Percentiles rank a stretch among this genome's conserved stretches.
phyloP scores from a whole-genome alignment of 2,888 invertebrate species.

The Scaptomyza reducta region DNA sequence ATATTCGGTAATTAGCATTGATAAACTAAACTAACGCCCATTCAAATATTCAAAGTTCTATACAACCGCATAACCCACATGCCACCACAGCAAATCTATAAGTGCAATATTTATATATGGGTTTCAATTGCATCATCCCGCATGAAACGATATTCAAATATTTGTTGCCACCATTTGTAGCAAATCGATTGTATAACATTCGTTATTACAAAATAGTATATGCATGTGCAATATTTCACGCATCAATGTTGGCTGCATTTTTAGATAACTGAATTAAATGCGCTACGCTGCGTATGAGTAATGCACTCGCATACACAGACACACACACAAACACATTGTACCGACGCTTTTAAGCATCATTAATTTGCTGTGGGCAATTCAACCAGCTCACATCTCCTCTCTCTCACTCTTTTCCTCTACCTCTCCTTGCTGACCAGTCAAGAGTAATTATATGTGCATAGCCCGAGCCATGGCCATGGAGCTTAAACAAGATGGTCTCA shows the following conservation, averaged over 20 bases:
- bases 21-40: background rate
- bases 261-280: conserved; percentile 58
- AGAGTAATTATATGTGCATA: conserved; percentile 67
- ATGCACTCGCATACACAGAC: conserved; percentile 43
- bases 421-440: conserved; percentile 26
- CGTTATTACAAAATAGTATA: conserved; percentile 14
- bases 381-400: background rate
- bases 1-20: background rate
- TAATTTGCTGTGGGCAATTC: conserved; percentile 59
- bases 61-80: conserved; percentile 13
- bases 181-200: conserved; percentile 10
- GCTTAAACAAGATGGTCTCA: conserved; percentile 25
- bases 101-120: background rate
- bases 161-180: conserved; percentile 9
- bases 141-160: conserved; percentile 40
- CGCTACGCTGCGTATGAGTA: conserved; percentile 66
- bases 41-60: background rate
- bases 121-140: conserved; percentile 6
- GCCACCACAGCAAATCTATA: background rate
- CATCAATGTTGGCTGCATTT: conserved; percentile 41
- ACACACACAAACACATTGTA: conserved; percentile 8
- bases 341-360: conserved; percentile 66
- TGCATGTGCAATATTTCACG: conserved; percentile 31
- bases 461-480: conserved; percentile 16
- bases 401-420: background rate